phyloP scores from a whole-genome alignment of 2,113 vertebrate species.

The Piprites chloris region DNA sequence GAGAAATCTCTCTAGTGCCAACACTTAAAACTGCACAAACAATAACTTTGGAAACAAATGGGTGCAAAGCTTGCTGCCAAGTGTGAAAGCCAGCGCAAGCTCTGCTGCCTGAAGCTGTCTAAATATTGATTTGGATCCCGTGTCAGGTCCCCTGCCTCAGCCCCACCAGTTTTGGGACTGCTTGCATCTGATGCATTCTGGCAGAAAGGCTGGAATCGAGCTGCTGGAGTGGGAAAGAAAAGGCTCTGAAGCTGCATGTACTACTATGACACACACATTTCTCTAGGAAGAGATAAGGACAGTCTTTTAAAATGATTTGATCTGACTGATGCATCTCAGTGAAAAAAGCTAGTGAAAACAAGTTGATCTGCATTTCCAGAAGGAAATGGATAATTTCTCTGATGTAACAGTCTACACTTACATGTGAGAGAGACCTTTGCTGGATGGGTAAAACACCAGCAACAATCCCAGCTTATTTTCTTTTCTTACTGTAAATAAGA shows the following conservation, averaged over 20 bases:
- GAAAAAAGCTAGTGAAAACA: conserved; percentile 10
- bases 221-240: not conserved
- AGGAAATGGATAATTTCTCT: not conserved
- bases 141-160: not conserved
- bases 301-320: conserved; percentile 12
- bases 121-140: conserved; percentile 14
- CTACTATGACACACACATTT: not conserved
- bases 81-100: not conserved
- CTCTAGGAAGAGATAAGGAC: not conserved
- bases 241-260: not conserved
- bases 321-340: conserved; percentile 7
- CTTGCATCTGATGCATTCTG: not conserved
- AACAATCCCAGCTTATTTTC: not conserved
- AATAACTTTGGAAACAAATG: conserved; percentile 31
- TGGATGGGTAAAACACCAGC: not conserved
- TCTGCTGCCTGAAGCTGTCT: conserved; percentile 21
- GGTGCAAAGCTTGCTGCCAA: conserved; percentile 15
- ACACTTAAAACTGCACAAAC: conserved; percentile 34
- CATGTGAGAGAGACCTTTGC: not conserved
- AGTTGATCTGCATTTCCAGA: not conserved
- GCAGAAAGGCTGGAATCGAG: not conserved
- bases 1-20: conserved; percentile 37
- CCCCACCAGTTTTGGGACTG: not conserved
- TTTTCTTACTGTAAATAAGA: not conserved
- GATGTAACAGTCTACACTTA: not conserved